Percentiles rank a stretch among this genome's conserved stretches.
Evolutionary conservation across 2,888 invertebrate genomes (phyloP).

Genomic region (Schrankia costaestrigalis): DNA sequence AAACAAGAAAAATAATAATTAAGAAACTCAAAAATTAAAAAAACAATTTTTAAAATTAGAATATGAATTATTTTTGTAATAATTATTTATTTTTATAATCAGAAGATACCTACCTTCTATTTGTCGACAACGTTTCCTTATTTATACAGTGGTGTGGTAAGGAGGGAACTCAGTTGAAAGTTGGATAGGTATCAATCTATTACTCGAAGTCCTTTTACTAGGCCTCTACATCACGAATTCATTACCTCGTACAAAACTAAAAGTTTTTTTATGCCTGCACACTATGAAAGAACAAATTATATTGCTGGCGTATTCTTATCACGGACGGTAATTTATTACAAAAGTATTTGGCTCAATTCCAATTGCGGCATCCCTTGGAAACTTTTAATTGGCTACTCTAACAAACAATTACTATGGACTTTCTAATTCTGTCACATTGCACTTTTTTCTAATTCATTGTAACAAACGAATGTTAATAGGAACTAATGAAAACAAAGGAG

Average conservation of each 20-base stretch:
- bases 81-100: too few species aligned
- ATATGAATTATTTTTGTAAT: too few species aligned
- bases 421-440: slow-evolving; percentile 30
- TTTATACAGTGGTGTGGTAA: slow-evolving; percentile 12
- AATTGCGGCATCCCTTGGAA: slow-evolving; percentile 46
- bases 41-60: too few species aligned
- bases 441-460: slow-evolving; percentile 20
- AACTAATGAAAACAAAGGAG: neutral
- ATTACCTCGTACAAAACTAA: slow-evolving; percentile 22
- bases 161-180: slow-evolving; percentile 7
- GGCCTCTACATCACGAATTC: slow-evolving; percentile 28
- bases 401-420: slow-evolving; percentile 38
- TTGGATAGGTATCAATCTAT: slow-evolving; percentile 25
- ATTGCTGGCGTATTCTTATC: slow-evolving; percentile 42
- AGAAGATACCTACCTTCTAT: too few species aligned
- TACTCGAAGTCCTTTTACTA: slow-evolving; percentile 23
- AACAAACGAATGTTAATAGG: too few species aligned
- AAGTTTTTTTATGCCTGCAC: slow-evolving; percentile 29
- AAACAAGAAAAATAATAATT: too few species aligned
- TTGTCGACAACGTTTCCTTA: too few species aligned
- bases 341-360: slow-evolving; percentile 47
- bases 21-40: too few species aligned
- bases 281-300: slow-evolving; percentile 33
- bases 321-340: slow-evolving; percentile 41
- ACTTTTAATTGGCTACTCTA: slow-evolving; percentile 55